Conservation (phyloP, 2,888 invertebrate species). For the Idaea aversata region DNA sequence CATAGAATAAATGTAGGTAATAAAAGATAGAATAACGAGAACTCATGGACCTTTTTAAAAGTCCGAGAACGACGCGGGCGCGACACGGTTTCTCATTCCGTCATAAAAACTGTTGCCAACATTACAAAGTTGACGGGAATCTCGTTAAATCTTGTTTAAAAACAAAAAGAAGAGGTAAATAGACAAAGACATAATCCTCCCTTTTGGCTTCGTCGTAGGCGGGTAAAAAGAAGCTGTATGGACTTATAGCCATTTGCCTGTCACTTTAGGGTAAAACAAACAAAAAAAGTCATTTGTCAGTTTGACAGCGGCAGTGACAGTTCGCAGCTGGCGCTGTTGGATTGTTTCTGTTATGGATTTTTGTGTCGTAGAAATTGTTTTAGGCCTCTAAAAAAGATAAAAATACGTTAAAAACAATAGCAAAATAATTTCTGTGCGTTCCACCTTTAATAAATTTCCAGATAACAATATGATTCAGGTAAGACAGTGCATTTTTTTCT, state of each 20-base stretch:
- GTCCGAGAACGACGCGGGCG: too few relatives aligned
- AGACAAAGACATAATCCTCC: too few relatives aligned
- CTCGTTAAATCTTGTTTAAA: too few relatives aligned
- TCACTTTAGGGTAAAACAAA: not conserved
- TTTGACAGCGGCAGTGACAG: slow-evolving; percentile 53
- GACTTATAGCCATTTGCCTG: not conserved
- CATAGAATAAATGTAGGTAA: too few relatives aligned
- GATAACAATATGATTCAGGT: slow-evolving; percentile 55
- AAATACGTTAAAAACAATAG: not conserved
- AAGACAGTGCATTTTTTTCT: slow-evolving; percentile 21
- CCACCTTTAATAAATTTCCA: slow-evolving; percentile 18
- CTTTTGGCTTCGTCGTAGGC: too few relatives aligned
- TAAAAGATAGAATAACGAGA: too few relatives aligned
- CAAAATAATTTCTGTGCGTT: slow-evolving; percentile 1
- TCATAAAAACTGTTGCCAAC: too few relatives aligned
- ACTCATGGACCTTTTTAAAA: too few relatives aligned
- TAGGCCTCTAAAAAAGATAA: not conserved
- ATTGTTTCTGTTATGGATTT: slow-evolving; percentile 52
- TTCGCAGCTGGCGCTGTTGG: slow-evolving; percentile 70
- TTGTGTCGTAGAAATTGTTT: slow-evolving; percentile 38
- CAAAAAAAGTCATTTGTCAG: slow-evolving; percentile 2
- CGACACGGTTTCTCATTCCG: too few relatives aligned
- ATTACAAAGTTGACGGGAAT: too few relatives aligned
- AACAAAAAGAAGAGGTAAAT: too few relatives aligned
- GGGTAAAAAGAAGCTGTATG: not conserved